These are phyloP conservation scores for Chloromyia formosa DNA, from an alignment of 2,888 invertebrate genomes.

Conservation along the genomic window DNA sequence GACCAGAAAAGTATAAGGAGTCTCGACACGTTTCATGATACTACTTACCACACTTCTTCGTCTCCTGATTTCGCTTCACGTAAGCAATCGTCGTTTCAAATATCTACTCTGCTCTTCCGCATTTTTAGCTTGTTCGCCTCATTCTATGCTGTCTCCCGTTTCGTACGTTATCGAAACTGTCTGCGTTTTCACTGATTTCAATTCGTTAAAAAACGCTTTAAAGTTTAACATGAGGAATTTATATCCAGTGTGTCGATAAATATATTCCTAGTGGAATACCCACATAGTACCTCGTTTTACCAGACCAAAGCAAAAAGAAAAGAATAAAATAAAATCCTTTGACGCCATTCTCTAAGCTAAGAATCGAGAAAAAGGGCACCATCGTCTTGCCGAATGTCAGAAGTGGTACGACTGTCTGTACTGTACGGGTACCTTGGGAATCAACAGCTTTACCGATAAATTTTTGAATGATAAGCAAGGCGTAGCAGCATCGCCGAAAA, in stretches of 20 bases:
- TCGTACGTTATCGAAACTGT: conserved; percentile 34
- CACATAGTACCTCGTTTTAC: conserved; percentile 17
- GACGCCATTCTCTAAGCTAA: conserved; percentile 18
- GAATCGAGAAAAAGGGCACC: conserved; percentile 21
- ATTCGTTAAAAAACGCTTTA: conserved; percentile 37
- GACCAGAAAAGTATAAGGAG: conserved; percentile 42
- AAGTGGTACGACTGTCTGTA: conserved; percentile 9
- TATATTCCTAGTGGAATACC: conserved; percentile 39
- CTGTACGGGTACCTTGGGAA: conserved; percentile 15
- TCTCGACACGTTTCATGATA: conserved; percentile 42
- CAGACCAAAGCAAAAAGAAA: neutral
- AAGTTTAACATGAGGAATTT: conserved; percentile 29
- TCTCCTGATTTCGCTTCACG: conserved; percentile 30
- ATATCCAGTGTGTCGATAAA: conserved; percentile 30
- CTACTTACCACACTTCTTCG: conserved; percentile 34
- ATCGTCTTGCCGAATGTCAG: neutral
- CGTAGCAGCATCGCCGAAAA: neutral
- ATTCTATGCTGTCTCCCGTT: neutral
- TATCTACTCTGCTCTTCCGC: neutral
- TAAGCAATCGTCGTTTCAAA: conserved; percentile 29
- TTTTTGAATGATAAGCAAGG: neutral
- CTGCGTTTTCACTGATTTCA: conserved; percentile 39
- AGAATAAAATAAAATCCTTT: conserved; percentile 22
- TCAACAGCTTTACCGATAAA: conserved; percentile 34
- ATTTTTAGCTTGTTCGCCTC: neutral